A percentile compares a stretch with the other conserved stretches of the same genome.
These are phyloP conservation scores for Otis tarda DNA, from an alignment of 2,113 vertebrate genomes.

Conservation along the genomic window DNA sequence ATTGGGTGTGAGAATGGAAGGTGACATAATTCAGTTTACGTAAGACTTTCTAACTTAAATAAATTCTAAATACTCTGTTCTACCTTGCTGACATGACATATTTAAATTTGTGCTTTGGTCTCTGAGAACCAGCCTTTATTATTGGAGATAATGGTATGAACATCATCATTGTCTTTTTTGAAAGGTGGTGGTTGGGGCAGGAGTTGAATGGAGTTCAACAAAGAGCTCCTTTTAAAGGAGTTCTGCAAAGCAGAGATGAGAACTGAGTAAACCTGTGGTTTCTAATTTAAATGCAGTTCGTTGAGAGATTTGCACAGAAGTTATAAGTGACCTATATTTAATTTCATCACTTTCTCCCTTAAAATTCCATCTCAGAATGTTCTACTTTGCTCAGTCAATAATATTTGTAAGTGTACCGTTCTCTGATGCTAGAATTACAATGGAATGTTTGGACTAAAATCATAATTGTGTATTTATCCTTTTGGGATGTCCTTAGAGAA, in stretches of 20 bases:
- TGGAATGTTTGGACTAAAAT: constrained; percentile 56
- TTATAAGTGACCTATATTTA: background rate
- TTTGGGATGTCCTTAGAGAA: constrained; percentile 53
- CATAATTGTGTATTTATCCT: constrained; percentile 57
- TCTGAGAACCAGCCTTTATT: background rate
- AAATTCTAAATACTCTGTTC: background rate
- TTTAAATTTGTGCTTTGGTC: background rate
- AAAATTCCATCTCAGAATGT: background rate
- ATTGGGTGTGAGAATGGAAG: background rate
- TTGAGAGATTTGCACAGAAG: background rate
- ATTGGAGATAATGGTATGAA: background rate
- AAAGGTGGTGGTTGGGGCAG: background rate
- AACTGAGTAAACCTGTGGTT: background rate
- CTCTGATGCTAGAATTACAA: constrained; percentile 51
- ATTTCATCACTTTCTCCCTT: constrained; percentile 8
- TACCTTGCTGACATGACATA: background rate
- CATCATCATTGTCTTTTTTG: background rate
- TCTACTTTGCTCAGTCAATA: constrained; percentile 14
- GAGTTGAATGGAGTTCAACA: background rate
- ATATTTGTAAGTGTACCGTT: constrained; percentile 5
- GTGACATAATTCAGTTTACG: background rate
- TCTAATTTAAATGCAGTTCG: background rate
- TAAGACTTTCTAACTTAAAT: background rate
- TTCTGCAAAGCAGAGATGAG: background rate
- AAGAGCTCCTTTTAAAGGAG: background rate